Percentiles rank a stretch among this genome's conserved stretches.
Evolutionary conservation across 2,797 vertebrate genomes (phyloP).

Genomic region (Lepilemur ruficaudatus): DNA sequence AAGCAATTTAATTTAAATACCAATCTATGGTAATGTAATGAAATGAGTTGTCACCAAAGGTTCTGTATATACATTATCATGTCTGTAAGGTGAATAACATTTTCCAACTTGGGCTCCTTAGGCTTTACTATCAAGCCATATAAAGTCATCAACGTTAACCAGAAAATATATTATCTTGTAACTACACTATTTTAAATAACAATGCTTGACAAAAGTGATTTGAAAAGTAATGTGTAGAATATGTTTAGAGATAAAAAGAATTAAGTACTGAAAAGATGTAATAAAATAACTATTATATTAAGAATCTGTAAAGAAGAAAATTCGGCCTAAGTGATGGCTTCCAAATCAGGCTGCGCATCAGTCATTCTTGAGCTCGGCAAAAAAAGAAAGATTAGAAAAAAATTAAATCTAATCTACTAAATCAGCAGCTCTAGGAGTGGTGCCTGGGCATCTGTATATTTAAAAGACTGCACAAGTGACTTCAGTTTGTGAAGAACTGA

Average conservation of each 20-base stretch:
- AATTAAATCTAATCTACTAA: not conserved
- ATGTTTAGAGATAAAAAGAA: constrained; percentile 6
- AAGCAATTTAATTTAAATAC: constrained; percentile 1
- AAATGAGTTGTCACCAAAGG: not conserved
- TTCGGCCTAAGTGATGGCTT: not conserved
- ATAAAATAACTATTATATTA: not conserved
- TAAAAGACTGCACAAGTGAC: not conserved
- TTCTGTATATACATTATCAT: not conserved
- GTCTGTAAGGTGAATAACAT: not conserved
- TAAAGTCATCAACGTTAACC: not conserved
- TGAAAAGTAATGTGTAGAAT: not conserved
- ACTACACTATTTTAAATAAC: not conserved
- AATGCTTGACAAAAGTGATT: not conserved
- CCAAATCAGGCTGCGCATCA: not conserved
- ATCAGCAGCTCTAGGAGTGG: not conserved
- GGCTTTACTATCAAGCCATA: not conserved
- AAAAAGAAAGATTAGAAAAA: not conserved
- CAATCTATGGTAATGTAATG: not conserved
- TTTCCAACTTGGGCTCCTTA: not conserved
- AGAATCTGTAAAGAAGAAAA: not conserved
- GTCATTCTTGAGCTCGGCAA: not conserved
- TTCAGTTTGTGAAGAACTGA: not conserved
- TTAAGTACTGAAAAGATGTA: not conserved
- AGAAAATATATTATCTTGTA: not conserved
- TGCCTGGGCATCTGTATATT: not conserved